phyloP scores from a whole-genome alignment of 2,113 vertebrate species.

The Hucho hucho region DNA sequence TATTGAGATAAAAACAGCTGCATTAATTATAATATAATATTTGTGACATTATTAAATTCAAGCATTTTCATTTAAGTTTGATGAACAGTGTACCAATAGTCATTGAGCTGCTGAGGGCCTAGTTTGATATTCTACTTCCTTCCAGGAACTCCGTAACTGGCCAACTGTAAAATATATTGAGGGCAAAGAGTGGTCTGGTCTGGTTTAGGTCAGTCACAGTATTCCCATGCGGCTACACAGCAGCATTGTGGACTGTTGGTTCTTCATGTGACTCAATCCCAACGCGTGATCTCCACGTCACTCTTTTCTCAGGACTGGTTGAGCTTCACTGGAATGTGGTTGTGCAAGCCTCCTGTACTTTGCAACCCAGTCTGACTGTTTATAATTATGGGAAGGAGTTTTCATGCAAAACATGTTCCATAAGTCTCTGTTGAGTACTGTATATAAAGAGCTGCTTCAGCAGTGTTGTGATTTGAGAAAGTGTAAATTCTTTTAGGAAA shows the following conservation, averaged over 20 bases:
- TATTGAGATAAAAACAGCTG: too few relatives aligned
- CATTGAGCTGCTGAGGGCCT: background rate
- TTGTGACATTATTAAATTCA: too few relatives aligned
- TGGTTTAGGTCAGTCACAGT: slow-evolving; percentile 51
- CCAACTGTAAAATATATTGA: background rate
- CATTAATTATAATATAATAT: too few relatives aligned
- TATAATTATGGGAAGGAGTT: background rate
- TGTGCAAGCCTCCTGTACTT: slow-evolving; percentile 54
- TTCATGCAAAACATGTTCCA: too few relatives aligned
- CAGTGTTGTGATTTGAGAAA: background rate
- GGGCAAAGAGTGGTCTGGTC: background rate
- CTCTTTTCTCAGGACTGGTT: slow-evolving; percentile 30
- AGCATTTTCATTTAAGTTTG: too few relatives aligned
- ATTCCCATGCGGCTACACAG: slow-evolving; percentile 25
- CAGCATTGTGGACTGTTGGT: background rate
- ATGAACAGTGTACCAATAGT: background rate
- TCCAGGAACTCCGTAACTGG: background rate
- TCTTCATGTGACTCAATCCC: slow-evolving; percentile 51
- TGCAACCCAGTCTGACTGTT: slow-evolving; percentile 27
- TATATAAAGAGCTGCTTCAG: background rate
- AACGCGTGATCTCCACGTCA: slow-evolving; percentile 44
- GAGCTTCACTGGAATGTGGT: slow-evolving; percentile 59
- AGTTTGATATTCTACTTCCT: background rate
- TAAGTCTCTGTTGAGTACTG: background rate
- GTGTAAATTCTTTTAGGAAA: too few relatives aligned